Conservation (phyloP, 2,888 invertebrate genomes). For the Petrolisthes manimaculis region DNA sequence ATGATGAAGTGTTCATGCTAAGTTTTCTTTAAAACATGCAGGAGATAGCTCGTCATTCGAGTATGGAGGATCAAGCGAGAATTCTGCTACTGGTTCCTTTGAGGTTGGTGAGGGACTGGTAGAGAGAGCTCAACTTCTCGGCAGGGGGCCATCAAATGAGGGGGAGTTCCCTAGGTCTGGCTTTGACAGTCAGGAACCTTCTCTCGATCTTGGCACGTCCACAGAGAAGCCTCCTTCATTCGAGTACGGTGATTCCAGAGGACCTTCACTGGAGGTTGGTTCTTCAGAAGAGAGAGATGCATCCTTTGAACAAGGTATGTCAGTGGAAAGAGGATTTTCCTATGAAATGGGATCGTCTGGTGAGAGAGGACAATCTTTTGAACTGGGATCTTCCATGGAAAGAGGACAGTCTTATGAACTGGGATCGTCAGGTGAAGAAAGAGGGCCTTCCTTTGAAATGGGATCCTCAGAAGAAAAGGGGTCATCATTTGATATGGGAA, state of each 20-base stretch:
- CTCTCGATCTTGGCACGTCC: slow-evolving; percentile 40
- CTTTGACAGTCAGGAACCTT: slow-evolving; percentile 31
- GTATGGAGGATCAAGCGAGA: slow-evolving; percentile 31
- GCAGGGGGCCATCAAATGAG: slow-evolving; percentile 25
- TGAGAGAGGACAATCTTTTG: slow-evolving; percentile 42
- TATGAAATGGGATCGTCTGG: slow-evolving; percentile 28
- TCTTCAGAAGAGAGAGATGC: slow-evolving; percentile 36
- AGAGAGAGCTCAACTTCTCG: neutral
- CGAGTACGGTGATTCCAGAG: slow-evolving; percentile 31
- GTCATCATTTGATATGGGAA: slow-evolving; percentile 33
- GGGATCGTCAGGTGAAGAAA: slow-evolving; percentile 10
- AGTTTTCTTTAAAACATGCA: neutral
- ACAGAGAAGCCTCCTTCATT: slow-evolving; percentile 31
- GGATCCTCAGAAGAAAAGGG: slow-evolving; percentile 49
- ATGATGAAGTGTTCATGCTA: no score
- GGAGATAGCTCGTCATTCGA: slow-evolving; percentile 39
- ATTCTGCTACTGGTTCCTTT: slow-evolving; percentile 37
- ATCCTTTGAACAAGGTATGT: slow-evolving; percentile 33
- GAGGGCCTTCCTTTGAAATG: slow-evolving; percentile 33
- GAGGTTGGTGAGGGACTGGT: slow-evolving; percentile 8
- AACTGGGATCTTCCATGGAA: slow-evolving; percentile 27
- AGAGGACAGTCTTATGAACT: slow-evolving; percentile 40
- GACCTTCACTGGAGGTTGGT: slow-evolving; percentile 33
- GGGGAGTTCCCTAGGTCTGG: slow-evolving; percentile 9
- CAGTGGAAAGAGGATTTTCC: slow-evolving; percentile 23